Conservation (phyloP, 2,797 vertebrate species). For the Rhincodon typus region DNA sequence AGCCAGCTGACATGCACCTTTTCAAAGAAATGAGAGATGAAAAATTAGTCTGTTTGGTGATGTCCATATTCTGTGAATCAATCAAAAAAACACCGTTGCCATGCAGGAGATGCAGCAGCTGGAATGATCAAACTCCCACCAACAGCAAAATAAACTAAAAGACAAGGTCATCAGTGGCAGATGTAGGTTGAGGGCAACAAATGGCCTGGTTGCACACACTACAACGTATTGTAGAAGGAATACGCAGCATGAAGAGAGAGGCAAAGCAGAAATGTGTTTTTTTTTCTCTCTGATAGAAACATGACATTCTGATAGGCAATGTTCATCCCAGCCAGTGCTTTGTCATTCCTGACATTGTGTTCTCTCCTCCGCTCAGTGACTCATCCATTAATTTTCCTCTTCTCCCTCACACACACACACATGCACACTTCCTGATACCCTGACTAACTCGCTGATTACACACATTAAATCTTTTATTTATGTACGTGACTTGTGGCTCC, state of each 20-base stretch:
- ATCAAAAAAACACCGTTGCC: background rate
- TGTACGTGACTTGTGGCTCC: background rate
- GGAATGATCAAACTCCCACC: background rate
- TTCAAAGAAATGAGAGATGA: no score
- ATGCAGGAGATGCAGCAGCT: background rate
- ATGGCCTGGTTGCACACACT: background rate
- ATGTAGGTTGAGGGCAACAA: background rate
- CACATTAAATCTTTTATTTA: constrained; percentile 18
- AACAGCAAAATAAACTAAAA: background rate
- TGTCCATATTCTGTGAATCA: background rate
- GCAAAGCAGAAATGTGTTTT: background rate
- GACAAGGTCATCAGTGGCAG: background rate
- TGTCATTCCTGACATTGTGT: background rate
- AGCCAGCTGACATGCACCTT: no score
- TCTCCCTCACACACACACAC: background rate
- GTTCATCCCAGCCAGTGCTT: constrained; percentile 17
- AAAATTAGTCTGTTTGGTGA: no score
- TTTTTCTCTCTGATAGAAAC: background rate
- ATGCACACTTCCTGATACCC: background rate
- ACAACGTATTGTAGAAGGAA: background rate
- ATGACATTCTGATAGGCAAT: background rate
- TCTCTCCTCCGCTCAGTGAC: background rate
- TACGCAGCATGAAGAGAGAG: background rate
- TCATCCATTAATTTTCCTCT: background rate
- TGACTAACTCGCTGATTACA: constrained; percentile 9